Evolutionary conservation across 2,113 vertebrate genomes (phyloP).

Genomic region (Thunnus thynnus): DNA sequence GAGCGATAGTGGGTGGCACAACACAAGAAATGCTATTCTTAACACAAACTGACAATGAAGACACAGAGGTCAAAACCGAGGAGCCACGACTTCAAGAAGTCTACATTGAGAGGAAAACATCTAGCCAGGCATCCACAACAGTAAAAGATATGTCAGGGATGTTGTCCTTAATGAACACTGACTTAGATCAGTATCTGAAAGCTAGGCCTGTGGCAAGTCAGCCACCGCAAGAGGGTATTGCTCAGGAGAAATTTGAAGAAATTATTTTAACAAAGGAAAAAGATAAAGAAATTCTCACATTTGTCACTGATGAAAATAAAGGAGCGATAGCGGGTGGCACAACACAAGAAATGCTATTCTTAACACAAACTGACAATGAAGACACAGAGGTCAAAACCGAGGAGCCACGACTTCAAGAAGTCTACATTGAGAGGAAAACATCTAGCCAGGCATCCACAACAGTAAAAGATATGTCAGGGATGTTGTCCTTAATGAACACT

Average conservation of each 20-base stretch:
- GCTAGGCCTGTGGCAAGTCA: slow-evolving; percentile 32
- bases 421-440: slow-evolving; percentile 75
- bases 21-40: not conserved
- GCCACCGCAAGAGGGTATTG: slow-evolving; percentile 45
- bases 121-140: slow-evolving; percentile 35
- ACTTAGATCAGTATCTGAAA: slow-evolving; percentile 74
- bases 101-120: slow-evolving; percentile 71
- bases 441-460: slow-evolving; percentile 35
- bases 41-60: slow-evolving; percentile 77
- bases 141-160: slow-evolving; percentile 76
- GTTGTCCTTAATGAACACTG: slow-evolving; percentile 77
- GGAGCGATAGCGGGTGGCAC: not conserved
- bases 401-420: slow-evolving; percentile 77
- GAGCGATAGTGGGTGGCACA: not conserved
- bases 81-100: slow-evolving; percentile 80
- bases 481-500: slow-evolving; percentile 76
- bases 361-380: slow-evolving; percentile 76
- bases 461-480: slow-evolving; percentile 75
- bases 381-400: slow-evolving; percentile 80
- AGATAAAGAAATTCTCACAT: slow-evolving; percentile 62
- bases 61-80: slow-evolving; percentile 78
- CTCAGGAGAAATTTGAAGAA: slow-evolving; percentile 75
- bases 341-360: not conserved
- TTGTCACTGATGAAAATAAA: slow-evolving; percentile 24
- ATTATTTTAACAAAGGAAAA: slow-evolving; percentile 64